phyloP scores from a whole-genome alignment of 2,797 vertebrate species.

The Acanthurus leucopareius region DNA sequence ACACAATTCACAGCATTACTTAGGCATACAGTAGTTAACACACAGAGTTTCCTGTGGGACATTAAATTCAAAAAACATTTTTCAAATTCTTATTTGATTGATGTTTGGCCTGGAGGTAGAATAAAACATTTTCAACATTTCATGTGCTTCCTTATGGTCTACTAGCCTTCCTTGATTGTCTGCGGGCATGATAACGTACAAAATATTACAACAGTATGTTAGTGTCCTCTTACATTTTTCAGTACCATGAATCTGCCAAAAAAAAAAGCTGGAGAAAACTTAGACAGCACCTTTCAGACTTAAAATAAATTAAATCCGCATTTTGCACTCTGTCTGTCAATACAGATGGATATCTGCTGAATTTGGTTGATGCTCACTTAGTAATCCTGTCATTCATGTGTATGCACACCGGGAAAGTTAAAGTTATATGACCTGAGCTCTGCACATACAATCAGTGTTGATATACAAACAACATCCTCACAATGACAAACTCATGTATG shows the following conservation, averaged over 20 bases:
- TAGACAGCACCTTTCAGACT: not conserved
- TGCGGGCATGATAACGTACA: not conserved
- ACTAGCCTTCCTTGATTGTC: not conserved
- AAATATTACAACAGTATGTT: too few species aligned
- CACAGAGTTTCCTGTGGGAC: not conserved
- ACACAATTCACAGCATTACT: not conserved
- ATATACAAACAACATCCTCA: not conserved
- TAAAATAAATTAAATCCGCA: not conserved
- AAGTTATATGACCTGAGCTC: too few species aligned
- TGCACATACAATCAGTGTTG: too few species aligned
- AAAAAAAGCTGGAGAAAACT: too few species aligned
- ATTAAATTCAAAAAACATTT: not conserved
- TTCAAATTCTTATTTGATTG: not conserved
- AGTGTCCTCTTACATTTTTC: not conserved
- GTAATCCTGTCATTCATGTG: not conserved
- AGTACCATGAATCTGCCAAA: not conserved
- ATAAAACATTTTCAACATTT: not conserved
- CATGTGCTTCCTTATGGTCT: not conserved
- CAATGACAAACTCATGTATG: not conserved
- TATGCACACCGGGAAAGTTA: too few species aligned
- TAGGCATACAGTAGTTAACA: too few species aligned
- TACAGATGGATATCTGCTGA: not conserved
- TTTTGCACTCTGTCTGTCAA: not conserved
- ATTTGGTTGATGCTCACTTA: not conserved
- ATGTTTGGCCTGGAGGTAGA: not conserved